Evolutionary conservation across 2,888 invertebrate species (phyloP), one percentile per base, ranked within the genome.

Genomic region (Trachelus iudaicus): DNA sequence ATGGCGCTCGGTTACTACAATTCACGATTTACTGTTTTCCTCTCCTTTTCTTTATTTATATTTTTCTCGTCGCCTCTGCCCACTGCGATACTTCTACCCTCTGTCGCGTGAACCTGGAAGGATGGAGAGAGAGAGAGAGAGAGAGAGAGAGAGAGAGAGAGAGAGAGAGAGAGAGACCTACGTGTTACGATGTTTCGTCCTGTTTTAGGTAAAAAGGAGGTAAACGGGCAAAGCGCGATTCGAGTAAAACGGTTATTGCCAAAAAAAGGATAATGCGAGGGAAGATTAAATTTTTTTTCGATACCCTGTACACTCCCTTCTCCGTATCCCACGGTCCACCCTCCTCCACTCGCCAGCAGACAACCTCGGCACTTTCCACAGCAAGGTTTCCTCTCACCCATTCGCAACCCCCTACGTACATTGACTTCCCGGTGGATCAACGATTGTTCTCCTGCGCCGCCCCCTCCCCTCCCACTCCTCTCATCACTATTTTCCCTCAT

Each of bases 241-340:
- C 83, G 80, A 77, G 83, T 77, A 80, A 79, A 84, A 81, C 84
- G 82, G 87, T 87, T 88, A 88, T 87, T 86, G 86, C 85, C 85
- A 85, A 88, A 88, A 88, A 88, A 88, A 85, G 85, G 86, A 87
- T 86, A 87, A 88, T 84, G 83, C 87, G 86, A 86, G 85, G 83
- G 85, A 85, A 88, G 88, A 89, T 88, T 88, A 88, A 85, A 87
- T 85, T 87, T 88, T 86, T 87, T 84, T 85, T 71, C 82, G 79
- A 73, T 56, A 71, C 81, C 79, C 79, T 12, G 9, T 15, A 71
- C 15, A 31, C 31, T 71, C 71, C 23, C 56, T 56, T 56, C 23
- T 23, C 23, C 2, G 2, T 9, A 9, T 9, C 23, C 23, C 23
- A 9, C 56, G 1, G 56, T 23, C 56, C 56, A 56, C 56, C 23